Evolutionary conservation across 2,888 invertebrate genomes (phyloP).

Genomic region (Ligdia adustata): DNA sequence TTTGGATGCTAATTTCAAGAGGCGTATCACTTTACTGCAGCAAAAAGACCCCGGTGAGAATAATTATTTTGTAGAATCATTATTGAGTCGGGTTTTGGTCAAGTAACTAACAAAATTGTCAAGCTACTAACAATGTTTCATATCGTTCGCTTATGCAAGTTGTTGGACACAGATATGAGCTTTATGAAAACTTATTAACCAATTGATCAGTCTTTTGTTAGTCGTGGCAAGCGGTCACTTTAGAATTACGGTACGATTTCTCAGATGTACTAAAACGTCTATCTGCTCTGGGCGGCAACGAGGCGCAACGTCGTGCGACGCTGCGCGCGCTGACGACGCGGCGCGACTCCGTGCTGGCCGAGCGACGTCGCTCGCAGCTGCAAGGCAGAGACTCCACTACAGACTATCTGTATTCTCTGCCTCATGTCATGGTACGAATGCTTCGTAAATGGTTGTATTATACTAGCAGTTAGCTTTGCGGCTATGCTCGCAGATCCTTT

Average conservation of each 20-base stretch:
- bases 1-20: slow-evolving; percentile 96
- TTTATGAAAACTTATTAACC: too few species aligned
- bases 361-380: slow-evolving; percentile 87
- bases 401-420: slow-evolving; percentile 56
- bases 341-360: slow-evolving; percentile 89
- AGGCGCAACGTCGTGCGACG: slow-evolving; percentile 88
- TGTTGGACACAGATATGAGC: too few species aligned
- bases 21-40: slow-evolving; percentile 92
- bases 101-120: too few species aligned
- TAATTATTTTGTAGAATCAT: not conserved
- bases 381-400: slow-evolving; percentile 48
- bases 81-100: too few species aligned
- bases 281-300: slow-evolving; percentile 67
- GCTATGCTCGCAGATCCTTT: too few species aligned
- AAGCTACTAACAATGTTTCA: too few species aligned
- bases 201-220: too few species aligned
- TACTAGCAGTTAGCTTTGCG: too few species aligned
- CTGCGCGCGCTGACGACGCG: slow-evolving; percentile 92
- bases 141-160: too few species aligned
- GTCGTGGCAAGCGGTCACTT: too few species aligned
- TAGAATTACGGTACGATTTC: too few species aligned
- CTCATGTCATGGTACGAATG: slow-evolving; percentile 48
- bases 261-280: slow-evolving; percentile 57
- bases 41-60: slow-evolving; percentile 84
- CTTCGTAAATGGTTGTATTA: too few species aligned